A percentile compares a stretch with the other conserved stretches of the same genome.
These are phyloP conservation scores for Poeciliopsis prolifica DNA, from an alignment of 2,113 vertebrate species.

Conservation along the genomic window DNA sequence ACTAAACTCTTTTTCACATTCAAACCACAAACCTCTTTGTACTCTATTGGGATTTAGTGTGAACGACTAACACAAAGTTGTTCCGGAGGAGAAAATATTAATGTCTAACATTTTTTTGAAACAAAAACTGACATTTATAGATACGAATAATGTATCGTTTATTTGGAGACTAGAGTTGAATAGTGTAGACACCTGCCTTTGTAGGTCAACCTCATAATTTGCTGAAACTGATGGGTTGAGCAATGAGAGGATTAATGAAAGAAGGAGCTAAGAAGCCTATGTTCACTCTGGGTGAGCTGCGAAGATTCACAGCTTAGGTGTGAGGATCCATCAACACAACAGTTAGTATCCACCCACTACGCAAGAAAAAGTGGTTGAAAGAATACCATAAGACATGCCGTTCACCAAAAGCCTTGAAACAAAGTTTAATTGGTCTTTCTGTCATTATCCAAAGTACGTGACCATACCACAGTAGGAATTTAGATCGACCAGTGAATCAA, in stretches of 20 bases:
- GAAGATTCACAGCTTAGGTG: neutral
- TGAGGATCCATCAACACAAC: too few relatives aligned
- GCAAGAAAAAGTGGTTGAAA: neutral
- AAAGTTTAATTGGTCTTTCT: too few relatives aligned
- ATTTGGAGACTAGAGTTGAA: neutral
- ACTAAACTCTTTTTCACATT: neutral
- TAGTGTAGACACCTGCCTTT: neutral
- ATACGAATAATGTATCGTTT: neutral
- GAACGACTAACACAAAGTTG: neutral
- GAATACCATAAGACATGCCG: neutral
- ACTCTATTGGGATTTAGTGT: neutral
- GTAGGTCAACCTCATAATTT: neutral
- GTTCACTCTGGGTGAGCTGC: neutral
- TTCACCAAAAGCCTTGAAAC: too few relatives aligned
- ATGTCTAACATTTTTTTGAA: neutral
- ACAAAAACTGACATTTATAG: neutral
- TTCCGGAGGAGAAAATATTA: neutral
- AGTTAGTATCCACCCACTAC: too few relatives aligned
- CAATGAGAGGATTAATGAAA: neutral
- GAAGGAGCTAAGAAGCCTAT: neutral
- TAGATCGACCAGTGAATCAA: too few relatives aligned
- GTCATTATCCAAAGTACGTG: too few relatives aligned
- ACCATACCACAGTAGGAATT: too few relatives aligned
- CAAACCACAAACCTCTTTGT: neutral
- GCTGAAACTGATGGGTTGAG: neutral